Percentiles rank a stretch among this genome's conserved stretches.
phyloP scores from a whole-genome alignment of 2,113 vertebrate species.

The Athene cunicularia region DNA sequence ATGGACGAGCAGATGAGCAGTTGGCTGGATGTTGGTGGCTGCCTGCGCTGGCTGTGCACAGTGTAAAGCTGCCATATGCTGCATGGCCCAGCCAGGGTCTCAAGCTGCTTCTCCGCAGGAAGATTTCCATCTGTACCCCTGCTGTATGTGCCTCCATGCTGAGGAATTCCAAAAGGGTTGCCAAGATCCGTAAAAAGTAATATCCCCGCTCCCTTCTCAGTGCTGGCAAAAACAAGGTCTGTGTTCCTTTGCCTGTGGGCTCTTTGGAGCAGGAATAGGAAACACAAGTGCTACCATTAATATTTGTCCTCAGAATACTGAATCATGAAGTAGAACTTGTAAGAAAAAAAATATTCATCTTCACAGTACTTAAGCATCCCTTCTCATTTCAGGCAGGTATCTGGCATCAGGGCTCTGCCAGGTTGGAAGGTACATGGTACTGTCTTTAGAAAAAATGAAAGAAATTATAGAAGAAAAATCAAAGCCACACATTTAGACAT shows the following conservation, averaged over 20 bases:
- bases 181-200: slow-evolving; percentile 41
- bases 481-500: not conserved
- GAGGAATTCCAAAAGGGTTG: slow-evolving; percentile 53
- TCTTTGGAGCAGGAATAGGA: slow-evolving; percentile 10
- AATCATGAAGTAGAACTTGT: not conserved
- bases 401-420: not conserved
- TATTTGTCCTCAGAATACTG: slow-evolving; percentile 4
- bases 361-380: not conserved
- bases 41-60: not conserved
- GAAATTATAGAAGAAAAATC: not conserved
- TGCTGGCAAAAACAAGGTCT: slow-evolving; percentile 30
- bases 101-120: slow-evolving; percentile 41
- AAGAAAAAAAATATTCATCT: not conserved
- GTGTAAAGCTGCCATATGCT: slow-evolving; percentile 23
- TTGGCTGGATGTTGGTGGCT: slow-evolving; percentile 2
- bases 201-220: not conserved
- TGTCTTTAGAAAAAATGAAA: not conserved
- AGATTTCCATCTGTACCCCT: slow-evolving; percentile 2
- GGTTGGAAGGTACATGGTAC: not conserved
- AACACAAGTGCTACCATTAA: slow-evolving; percentile 24
- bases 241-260: not conserved
- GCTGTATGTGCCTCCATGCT: not conserved
- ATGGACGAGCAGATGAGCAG: not conserved
- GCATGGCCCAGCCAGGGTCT: slow-evolving; percentile 3
- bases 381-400: not conserved